These are phyloP conservation scores for Ptilorrhoa leucosticta DNA, from an alignment of 2,113 vertebrate genomes.

Conservation along the genomic window DNA sequence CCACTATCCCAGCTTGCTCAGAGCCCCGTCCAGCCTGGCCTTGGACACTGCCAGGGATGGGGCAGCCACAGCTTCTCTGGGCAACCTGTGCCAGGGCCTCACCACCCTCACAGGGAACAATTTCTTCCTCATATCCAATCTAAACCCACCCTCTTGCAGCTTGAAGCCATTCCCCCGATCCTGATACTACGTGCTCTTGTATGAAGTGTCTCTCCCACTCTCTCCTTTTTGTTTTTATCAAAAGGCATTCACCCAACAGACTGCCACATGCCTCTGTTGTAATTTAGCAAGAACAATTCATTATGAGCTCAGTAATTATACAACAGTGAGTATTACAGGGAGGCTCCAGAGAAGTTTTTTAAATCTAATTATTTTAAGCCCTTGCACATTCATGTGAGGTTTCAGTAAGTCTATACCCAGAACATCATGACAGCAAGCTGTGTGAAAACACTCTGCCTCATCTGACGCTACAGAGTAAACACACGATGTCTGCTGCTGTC, in stretches of 20 bases:
- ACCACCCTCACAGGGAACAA: accelerated
- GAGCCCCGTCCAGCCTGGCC: neutral
- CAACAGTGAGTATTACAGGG: neutral
- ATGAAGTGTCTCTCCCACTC: neutral
- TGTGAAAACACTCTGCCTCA: neutral
- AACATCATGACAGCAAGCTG: accelerated
- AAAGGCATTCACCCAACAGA: neutral
- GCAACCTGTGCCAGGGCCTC: neutral
- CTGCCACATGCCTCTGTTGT: neutral
- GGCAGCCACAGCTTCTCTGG: neutral
- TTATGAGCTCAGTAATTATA: neutral
- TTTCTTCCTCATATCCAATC: neutral
- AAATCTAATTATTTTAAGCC: neutral
- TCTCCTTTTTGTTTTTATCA: neutral
- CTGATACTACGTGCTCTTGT: neutral
- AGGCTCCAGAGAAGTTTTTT: neutral
- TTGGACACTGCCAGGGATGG: neutral
- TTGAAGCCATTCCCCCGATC: neutral
- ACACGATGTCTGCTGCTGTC: accelerated
- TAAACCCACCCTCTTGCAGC: neutral
- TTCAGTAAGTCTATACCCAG: neutral
- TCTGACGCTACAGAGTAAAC: neutral
- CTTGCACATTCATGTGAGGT: neutral
- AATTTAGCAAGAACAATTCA: neutral
- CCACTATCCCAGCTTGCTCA: neutral